Conservation (phyloP, 2,113 vertebrate species). For the Colius striatus region DNA sequence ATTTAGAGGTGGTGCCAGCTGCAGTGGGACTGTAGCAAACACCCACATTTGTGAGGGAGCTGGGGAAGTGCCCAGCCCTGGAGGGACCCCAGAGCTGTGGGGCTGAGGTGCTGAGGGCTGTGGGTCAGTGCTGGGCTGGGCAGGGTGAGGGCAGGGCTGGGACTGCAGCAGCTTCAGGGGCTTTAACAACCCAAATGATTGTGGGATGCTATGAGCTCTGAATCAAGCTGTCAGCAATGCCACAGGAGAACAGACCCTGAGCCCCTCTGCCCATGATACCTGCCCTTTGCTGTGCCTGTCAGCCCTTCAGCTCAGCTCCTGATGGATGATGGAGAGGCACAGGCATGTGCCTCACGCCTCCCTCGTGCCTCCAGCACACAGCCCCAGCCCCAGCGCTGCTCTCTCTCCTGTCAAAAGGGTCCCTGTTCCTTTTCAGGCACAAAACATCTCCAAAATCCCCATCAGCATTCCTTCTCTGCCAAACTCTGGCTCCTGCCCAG, state of each 20-base stretch:
- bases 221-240: background rate
- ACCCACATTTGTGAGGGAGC: fast-evolving
- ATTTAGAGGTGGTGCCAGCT: background rate
- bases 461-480: background rate
- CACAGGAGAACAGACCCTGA: background rate
- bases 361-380: fast-evolving
- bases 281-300: background rate
- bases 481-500: background rate
- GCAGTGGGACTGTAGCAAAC: background rate
- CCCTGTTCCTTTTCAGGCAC: background rate
- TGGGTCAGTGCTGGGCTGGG: too few species aligned
- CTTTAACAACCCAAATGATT: too few species aligned
- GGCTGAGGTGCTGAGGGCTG: too few species aligned
- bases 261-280: fast-evolving
- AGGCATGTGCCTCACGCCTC: fast-evolving
- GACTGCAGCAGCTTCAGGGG: too few species aligned
- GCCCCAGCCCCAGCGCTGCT: fast-evolving
- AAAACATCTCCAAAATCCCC: background rate
- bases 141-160: too few species aligned
- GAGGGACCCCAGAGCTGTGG: too few species aligned
- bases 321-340: too few species aligned
- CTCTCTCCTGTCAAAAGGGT: background rate
- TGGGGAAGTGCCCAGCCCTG: too few species aligned
- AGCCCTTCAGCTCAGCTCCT: too few species aligned
- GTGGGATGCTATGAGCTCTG: too few species aligned